Evolutionary conservation across 2,797 vertebrate species (phyloP).

Genomic region (Paedocypris micromegethes): DNA sequence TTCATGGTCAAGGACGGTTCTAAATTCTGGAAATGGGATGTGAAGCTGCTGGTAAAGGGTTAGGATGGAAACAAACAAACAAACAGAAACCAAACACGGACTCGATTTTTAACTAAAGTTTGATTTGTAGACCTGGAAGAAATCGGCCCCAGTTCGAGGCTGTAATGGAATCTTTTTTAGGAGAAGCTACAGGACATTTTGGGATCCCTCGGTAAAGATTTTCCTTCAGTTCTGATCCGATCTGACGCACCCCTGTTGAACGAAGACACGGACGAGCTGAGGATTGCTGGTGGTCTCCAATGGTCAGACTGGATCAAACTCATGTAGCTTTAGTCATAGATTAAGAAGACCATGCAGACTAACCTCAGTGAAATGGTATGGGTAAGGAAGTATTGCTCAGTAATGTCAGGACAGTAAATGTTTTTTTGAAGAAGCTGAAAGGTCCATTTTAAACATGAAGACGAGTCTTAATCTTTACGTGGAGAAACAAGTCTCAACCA

Average conservation of each 20-base stretch:
- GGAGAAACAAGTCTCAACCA: not conserved
- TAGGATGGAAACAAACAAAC: constrained; percentile 41
- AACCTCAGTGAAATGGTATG: not conserved
- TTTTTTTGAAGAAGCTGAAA: too few relatives aligned
- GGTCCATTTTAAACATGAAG: not conserved
- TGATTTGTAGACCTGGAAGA: constrained; percentile 77
- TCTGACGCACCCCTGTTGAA: constrained; percentile 32
- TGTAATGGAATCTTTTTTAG: constrained; percentile 79
- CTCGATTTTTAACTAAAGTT: constrained; percentile 71
- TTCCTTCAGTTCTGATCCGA: constrained; percentile 52
- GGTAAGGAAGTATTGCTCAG: too few relatives aligned
- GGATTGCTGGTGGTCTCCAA: constrained; percentile 18
- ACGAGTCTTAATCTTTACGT: not conserved
- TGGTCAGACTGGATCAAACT: not conserved
- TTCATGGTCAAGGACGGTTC: not conserved
- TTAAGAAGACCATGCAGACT: not conserved
- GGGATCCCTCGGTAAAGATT: constrained; percentile 65
- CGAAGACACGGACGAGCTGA: constrained; percentile 45
- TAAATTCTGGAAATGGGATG: constrained; percentile 4
- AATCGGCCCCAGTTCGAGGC: constrained; percentile 73
- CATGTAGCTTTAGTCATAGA: not conserved
- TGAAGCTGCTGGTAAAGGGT: constrained; percentile 11
- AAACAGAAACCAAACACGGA: constrained; percentile 41
- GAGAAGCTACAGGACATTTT: constrained; percentile 67
- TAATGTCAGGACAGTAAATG: too few relatives aligned